Evolutionary conservation across 2,797 vertebrate genomes (phyloP).

Genomic region (Carapus acus): DNA sequence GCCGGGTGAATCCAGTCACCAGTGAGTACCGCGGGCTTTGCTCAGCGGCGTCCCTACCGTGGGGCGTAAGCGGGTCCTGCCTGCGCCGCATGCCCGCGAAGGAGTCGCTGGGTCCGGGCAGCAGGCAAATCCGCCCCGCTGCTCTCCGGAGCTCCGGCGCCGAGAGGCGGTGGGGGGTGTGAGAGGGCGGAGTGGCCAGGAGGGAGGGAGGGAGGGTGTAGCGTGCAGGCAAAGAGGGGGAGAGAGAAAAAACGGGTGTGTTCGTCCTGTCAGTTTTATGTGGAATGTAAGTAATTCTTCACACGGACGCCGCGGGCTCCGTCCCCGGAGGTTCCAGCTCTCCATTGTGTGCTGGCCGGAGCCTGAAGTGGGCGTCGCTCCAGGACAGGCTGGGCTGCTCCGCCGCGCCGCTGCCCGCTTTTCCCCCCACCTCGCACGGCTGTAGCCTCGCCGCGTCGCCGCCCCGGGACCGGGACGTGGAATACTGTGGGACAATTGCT

Average conservation of each 20-base stretch:
- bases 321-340: constrained; percentile 38
- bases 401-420: constrained; percentile 62
- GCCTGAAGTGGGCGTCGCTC: constrained; percentile 77
- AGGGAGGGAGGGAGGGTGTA: too few relatives aligned
- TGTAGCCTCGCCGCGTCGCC: constrained; percentile 47
- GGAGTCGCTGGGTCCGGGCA: constrained; percentile 58
- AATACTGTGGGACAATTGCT: not conserved
- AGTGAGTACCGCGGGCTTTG: constrained; percentile 73
- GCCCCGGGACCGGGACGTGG: too few relatives aligned
- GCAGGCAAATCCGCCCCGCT: constrained; percentile 71
- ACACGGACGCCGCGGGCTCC: constrained; percentile 18
- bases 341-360: constrained; percentile 67
- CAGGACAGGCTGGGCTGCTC: constrained; percentile 66
- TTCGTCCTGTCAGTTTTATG: constrained; percentile 20
- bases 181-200: too few relatives aligned
- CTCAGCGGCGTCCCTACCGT: constrained; percentile 43
- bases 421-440: constrained; percentile 58
- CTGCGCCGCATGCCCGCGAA: constrained; percentile 62
- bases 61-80: constrained; percentile 73
- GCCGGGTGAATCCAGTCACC: constrained; percentile 72
- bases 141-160: constrained; percentile 57
- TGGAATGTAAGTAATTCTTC: constrained; percentile 11
- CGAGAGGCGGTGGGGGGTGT: constrained; percentile 36
- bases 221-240: constrained; percentile 24
- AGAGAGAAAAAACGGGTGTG: constrained; percentile 66